phyloP scores from a whole-genome alignment of 2,888 invertebrate species.

The Synergus japonicus region DNA sequence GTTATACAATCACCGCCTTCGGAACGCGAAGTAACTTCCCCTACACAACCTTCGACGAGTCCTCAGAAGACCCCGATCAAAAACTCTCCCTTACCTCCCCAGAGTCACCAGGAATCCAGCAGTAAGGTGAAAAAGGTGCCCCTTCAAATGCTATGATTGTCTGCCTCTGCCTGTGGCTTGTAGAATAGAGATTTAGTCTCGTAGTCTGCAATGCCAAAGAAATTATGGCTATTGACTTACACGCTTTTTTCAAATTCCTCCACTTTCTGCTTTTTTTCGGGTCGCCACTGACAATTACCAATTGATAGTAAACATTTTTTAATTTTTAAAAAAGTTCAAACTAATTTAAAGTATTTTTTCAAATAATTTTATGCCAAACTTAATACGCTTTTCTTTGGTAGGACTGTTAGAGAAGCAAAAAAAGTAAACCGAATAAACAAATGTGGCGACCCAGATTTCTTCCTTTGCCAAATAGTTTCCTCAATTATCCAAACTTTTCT shows the following conservation, averaged over 20 bases:
- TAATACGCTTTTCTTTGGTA: no score
- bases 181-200: constrained; percentile 50
- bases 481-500: not conserved
- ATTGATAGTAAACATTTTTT: not conserved
- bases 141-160: constrained; percentile 58
- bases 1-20: constrained; percentile 70
- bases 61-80: constrained; percentile 76
- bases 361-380: no score
- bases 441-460: not conserved
- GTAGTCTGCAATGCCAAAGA: constrained; percentile 49
- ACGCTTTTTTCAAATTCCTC: constrained; percentile 24
- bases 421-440: no score
- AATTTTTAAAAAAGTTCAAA: not conserved
- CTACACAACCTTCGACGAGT: constrained; percentile 72
- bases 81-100: constrained; percentile 76
- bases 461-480: not conserved
- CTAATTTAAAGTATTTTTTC: not conserved
- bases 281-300: not conserved
- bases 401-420: no score
- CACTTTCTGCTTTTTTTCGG: constrained; percentile 9
- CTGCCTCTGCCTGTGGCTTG: constrained; percentile 51
- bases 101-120: constrained; percentile 76
- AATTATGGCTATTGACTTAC: constrained; percentile 23
- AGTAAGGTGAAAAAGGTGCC: constrained; percentile 77
- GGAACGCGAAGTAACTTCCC: constrained; percentile 70